Base-by-base conservation (phyloP, 2,113 vertebrate genomes). In the Lycaon pictus region DNA sequence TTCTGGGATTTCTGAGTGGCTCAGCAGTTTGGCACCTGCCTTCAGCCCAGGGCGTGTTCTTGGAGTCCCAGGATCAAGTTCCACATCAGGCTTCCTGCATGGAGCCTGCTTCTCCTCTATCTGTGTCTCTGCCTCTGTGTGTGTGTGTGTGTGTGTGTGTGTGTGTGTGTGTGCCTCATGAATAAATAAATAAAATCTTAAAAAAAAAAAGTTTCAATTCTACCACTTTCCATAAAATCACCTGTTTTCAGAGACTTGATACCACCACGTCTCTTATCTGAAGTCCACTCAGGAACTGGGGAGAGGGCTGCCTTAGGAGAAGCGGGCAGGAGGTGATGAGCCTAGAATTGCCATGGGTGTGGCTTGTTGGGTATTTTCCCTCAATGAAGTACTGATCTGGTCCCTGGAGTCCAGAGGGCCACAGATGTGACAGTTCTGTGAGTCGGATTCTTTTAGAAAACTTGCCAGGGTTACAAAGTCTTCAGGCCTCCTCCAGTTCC, bases 171-270 rank as follows among this genome's bases (percentile, higher is more conserved):
- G 43, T 43, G 43, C 0, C 43, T 43, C 43, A 43, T 43, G 43
- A 43, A 43, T 43, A 43, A 43, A 43, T 43, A 43, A 43, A 43
- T 43, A 43, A 43, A 43, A 43, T 43, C 43, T 43, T 43, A 0
- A 7, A 43, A 43, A 19, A 74, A 81, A 56, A 93, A 19, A 19
- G 22, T 23, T 60, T 74, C 7, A 25, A 7, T 77, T n/a, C 71
- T 19, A 74, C 65, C 90, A 62, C 16, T 79, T 96, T 97, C 82
- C 82, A 97, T 43, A 88, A 62, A 90, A 77, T 83, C 43, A 81
- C 9, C 37, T 27, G 74, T 63, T 96, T 90, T 88, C 65, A 89
- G 77, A 92, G 25, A 53, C 20, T 79, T 51, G 3, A 56, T 58
- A 90, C 62, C 56, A 92, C 17, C 7, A 43, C 43, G 7, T 43